Base-by-base conservation (phyloP, 2,797 vertebrate genomes). In the Neopelma chrysocephalum region DNA sequence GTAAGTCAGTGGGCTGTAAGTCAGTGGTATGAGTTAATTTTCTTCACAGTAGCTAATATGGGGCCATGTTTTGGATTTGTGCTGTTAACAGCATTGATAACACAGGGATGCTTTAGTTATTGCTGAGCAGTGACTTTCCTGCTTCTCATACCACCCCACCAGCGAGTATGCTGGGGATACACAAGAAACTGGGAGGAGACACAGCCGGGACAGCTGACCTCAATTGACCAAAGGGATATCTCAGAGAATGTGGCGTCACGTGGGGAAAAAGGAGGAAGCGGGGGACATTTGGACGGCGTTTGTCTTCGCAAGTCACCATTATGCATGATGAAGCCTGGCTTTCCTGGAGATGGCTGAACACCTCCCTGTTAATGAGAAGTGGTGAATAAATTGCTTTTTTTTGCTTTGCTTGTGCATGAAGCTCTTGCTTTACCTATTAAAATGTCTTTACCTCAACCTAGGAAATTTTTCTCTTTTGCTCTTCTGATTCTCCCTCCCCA, bases 201-300 rank as follows among this genome's bases (percentile, higher is more conserved):
- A 43, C 15, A 50, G 22, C 12, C 42, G 26, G 42, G 22, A 32
- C 18, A 50, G 43, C 22, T 79, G 38, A 45, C 29, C 10, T 38
- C 32, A 64, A 11, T 22, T 57, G 43, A 57, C 36, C 27, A 43
- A 57, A 57, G 22, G 32, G 11, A 38, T 43, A 51, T 51, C 3
- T 27, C 43, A 43, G 66, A 43, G 27, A 29, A 23, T 13, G 38
- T 27, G 22, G 15, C 18, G 27, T 65, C 51, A 36, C 50, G 36
- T 15, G 10, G 10, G 12, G 42, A 26, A 12, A 36, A 70, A 56
- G 34, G 25, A 70, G 26, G 21, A 64, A 78, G 14, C 29, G 19
- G n/a, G 69, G 29, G 23, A 10, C 29, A 20, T 8, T 29, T 53
- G n/a, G 29, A 19, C 0, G 3, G 31, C 2, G 0, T 64, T 71